phyloP scores from a whole-genome alignment of 2,888 invertebrate genomes.

The Lithophane semibrunnea region DNA sequence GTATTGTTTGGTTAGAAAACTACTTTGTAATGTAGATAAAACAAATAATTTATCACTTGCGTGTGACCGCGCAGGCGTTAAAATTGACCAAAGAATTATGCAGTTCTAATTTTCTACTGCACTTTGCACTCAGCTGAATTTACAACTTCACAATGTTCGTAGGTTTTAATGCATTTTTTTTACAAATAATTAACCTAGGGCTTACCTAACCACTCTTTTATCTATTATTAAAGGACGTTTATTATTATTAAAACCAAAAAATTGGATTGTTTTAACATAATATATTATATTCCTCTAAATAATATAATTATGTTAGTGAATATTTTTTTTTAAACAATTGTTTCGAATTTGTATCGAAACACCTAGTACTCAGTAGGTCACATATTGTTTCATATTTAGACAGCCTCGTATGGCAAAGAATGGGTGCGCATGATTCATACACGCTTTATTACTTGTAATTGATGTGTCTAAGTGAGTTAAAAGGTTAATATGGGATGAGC shows the following conservation, averaged over 20 bases:
- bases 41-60: background rate
- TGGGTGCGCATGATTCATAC: conserved; percentile 49
- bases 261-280: background rate
- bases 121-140: conserved; percentile 5
- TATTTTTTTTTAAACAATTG: no score
- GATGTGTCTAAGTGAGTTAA: conserved; percentile 61
- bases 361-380: conserved; percentile 27
- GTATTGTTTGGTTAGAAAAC: conserved; percentile 32
- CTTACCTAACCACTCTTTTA: no score
- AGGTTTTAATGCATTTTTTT: background rate
- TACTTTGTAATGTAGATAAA: conserved; percentile 1
- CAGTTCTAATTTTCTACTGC: background rate
- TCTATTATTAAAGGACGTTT: no score
- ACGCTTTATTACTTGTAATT: conserved; percentile 60
- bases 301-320: background rate
- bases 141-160: background rate
- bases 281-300: background rate
- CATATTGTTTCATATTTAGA: conserved; percentile 32
- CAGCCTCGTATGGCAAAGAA: conserved; percentile 14
- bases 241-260: background rate
- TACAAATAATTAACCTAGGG: no score
- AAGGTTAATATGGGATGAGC: conserved; percentile 59
- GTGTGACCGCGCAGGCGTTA: background rate
- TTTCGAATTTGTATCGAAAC: background rate
- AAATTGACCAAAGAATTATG: background rate